Percentiles rank a stretch among this genome's conserved stretches.
Conservation (phyloP, 2,113 vertebrate species). For the Pithys albifrons region DNA sequence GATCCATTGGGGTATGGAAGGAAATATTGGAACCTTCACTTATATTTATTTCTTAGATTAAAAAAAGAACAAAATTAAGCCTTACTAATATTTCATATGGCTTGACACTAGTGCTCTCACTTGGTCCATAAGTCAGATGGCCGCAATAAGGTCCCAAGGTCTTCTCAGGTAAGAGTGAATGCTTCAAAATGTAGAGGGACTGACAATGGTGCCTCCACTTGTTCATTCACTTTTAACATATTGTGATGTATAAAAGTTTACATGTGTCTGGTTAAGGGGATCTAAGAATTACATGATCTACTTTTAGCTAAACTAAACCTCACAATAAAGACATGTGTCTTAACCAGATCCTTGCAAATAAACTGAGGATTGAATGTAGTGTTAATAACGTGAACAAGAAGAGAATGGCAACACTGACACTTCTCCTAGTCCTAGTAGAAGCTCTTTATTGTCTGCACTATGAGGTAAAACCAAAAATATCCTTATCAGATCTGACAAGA, state of each 20-base stretch:
- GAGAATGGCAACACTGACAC: not conserved
- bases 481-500: not conserved
- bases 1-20: not conserved
- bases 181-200: not conserved
- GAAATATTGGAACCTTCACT: not conserved
- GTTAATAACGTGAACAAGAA: not conserved
- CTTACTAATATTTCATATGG: not conserved
- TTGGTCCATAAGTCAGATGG: not conserved
- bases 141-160: not conserved
- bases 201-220: fast-evolving
- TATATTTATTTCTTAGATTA: not conserved
- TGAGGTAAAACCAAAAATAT: not conserved
- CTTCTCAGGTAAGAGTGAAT: not conserved
- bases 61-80: not conserved
- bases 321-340: not conserved
- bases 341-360: not conserved
- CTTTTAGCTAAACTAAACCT: not conserved
- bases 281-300: not conserved
- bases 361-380: not conserved
- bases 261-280: not conserved
- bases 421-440: not conserved
- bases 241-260: not conserved
- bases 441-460: not conserved
- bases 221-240: not conserved
- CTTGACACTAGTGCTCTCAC: not conserved